These are phyloP conservation scores for Elegia similella DNA, from an alignment of 2,888 invertebrate species.

Conservation along the genomic window DNA sequence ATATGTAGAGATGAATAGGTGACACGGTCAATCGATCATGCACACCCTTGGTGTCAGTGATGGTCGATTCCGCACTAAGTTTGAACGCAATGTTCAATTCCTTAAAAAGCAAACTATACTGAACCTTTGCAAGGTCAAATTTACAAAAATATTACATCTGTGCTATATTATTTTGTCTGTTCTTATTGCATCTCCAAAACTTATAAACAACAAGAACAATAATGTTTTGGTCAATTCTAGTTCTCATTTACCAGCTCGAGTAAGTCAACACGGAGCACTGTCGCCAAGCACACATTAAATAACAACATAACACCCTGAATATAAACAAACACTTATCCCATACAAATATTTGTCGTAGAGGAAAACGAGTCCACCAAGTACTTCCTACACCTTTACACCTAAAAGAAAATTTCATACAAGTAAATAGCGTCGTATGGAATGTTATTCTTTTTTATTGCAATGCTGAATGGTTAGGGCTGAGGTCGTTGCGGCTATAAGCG, in stretches of 20 bases:
- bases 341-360: slow-evolving; percentile 18
- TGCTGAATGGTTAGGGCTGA: slow-evolving; percentile 6
- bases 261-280: slow-evolving; percentile 9
- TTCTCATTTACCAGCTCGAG: slow-evolving; percentile 14
- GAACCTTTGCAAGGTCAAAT: too few relatives aligned
- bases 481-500: neutral
- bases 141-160: too few relatives aligned
- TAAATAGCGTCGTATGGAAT: slow-evolving; percentile 7
- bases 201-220: neutral
- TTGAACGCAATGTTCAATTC: too few relatives aligned
- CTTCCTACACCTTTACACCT: slow-evolving; percentile 13
- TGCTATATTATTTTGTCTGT: too few relatives aligned
- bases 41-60: too few relatives aligned
- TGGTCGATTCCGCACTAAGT: too few relatives aligned
- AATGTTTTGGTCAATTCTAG: slow-evolving; percentile 10
- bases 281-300: slow-evolving; percentile 14
- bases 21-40: too few relatives aligned
- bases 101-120: too few relatives aligned
- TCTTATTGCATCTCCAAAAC: neutral
- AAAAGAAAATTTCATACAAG: slow-evolving; percentile 15
- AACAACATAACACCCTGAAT: slow-evolving; percentile 19
- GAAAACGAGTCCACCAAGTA: slow-evolving; percentile 16
- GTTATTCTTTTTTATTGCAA: slow-evolving; percentile 13
- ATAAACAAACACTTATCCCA: slow-evolving; percentile 19
- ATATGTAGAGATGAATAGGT: too few relatives aligned